Percentiles rank a stretch among this genome's conserved stretches.
These are phyloP conservation scores for Peromyscus eremicus DNA, from an alignment of 2,797 vertebrate genomes.

Conservation along the genomic window DNA sequence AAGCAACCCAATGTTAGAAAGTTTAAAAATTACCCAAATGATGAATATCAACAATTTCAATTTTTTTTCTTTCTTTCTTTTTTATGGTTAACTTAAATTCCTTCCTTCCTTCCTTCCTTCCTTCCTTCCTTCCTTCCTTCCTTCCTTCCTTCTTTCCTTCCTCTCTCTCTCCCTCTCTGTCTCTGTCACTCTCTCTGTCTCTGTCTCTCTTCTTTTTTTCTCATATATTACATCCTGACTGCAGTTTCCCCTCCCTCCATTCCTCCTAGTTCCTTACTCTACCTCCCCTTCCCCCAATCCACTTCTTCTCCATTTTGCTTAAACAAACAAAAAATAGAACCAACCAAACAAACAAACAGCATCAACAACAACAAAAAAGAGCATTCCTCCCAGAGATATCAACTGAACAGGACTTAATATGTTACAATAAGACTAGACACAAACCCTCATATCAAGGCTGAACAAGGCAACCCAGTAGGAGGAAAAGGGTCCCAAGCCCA, in stretches of 20 bases:
- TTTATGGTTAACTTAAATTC: background rate
- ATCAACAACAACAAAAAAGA: background rate
- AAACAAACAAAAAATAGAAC: background rate
- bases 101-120: no score
- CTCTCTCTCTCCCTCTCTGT: rapidly evolving
- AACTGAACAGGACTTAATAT: background rate
- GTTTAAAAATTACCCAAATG: background rate
- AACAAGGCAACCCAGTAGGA: background rate
- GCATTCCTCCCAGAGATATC: background rate
- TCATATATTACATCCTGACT: background rate
- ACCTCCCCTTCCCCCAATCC: background rate
- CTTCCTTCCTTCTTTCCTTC: no score
- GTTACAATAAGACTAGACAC: background rate
- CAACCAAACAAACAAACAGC: background rate
- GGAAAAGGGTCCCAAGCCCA: background rate
- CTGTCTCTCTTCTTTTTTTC: background rate
- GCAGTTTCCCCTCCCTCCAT: background rate
- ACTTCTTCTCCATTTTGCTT: background rate
- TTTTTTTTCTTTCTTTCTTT: background rate
- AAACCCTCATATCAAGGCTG: background rate
- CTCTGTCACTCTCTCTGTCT: rapidly evolving
- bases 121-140: no score
- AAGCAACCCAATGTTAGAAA: background rate
- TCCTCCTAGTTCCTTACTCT: background rate
- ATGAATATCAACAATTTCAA: background rate